Percentiles rank a stretch among this genome's conserved stretches.
Evolutionary conservation across 2,888 invertebrate genomes (phyloP).

Genomic region (Nymphalis polychloros): DNA sequence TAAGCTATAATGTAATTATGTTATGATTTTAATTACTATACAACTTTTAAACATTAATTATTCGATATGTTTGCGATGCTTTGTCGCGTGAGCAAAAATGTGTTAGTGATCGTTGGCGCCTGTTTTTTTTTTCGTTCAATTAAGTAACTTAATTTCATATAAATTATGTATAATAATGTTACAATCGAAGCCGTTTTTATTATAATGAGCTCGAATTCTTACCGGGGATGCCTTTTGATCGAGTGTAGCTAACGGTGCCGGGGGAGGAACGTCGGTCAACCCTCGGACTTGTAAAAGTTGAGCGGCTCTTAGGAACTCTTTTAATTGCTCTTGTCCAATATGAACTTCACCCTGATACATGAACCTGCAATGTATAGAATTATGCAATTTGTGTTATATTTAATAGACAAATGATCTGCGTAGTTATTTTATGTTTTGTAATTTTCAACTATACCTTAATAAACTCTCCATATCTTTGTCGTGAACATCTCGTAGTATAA

Average conservation of each 20-base stretch:
- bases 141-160: background rate
- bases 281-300: slow-evolving; percentile 94
- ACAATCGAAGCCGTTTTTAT: no score
- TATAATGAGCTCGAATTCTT: slow-evolving; percentile 50
- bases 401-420: background rate
- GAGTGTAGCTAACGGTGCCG: slow-evolving; percentile 70
- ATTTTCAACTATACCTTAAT: slow-evolving; percentile 81
- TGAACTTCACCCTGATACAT: slow-evolving; percentile 97
- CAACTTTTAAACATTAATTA: background rate
- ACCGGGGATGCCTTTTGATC: slow-evolving; percentile 88
- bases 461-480: slow-evolving; percentile 93
- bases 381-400: background rate
- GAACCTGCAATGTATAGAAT: slow-evolving; percentile 80
- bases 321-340: slow-evolving; percentile 92
- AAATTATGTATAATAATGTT: no score
- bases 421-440: background rate
- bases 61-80: background rate
- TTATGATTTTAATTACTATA: slow-evolving; percentile 1
- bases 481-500: slow-evolving; percentile 92
- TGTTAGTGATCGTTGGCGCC: background rate
- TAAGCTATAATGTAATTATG: background rate
- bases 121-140: background rate
- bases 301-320: slow-evolving; percentile 92
- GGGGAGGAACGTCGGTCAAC: slow-evolving; percentile 89
- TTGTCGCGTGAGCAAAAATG: background rate